Evolutionary conservation across 2,888 invertebrate species (phyloP).

Genomic region (Urechis unicinctus): DNA sequence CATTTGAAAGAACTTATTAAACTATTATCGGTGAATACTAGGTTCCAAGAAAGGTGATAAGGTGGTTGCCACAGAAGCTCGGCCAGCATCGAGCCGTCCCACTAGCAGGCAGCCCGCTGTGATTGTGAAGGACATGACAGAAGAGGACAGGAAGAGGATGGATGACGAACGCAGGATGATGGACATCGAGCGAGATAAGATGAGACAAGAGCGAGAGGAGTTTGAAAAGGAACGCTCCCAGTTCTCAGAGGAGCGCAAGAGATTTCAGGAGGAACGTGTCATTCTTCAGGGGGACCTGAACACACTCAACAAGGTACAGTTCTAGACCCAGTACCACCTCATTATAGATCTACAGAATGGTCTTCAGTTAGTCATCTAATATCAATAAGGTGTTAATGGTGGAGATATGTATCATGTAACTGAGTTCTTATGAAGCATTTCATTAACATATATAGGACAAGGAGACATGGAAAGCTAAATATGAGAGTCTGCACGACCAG

Average conservation of each 20-base stretch:
- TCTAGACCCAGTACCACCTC: neutral
- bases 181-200: slow-evolving; percentile 11
- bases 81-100: too few species aligned
- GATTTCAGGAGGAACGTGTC: slow-evolving; percentile 14
- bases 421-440: too few species aligned
- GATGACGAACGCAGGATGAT: slow-evolving; percentile 13
- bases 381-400: too few species aligned
- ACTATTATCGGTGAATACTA: too few species aligned
- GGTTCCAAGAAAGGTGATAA: too few species aligned
- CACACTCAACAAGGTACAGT: slow-evolving; percentile 7
- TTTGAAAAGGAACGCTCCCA: slow-evolving; percentile 10
- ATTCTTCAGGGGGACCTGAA: slow-evolving; percentile 13
- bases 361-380: too few species aligned
- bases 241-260: slow-evolving; percentile 9
- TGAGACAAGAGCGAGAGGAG: slow-evolving; percentile 12
- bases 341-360: too few species aligned
- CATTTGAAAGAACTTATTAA: too few species aligned
- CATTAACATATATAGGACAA: slow-evolving; percentile 21
- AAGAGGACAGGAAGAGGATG: slow-evolving; percentile 12
- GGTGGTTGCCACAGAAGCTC: too few species aligned
- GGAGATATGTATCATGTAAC: too few species aligned
- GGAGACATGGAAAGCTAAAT: slow-evolving; percentile 32
- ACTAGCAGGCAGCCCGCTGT: neutral
- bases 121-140: slow-evolving; percentile 11
- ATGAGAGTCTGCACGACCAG: slow-evolving; percentile 26